These are phyloP conservation scores for Malurus elegans DNA, from an alignment of 2,113 vertebrate genomes.

Conservation along the genomic window DNA sequence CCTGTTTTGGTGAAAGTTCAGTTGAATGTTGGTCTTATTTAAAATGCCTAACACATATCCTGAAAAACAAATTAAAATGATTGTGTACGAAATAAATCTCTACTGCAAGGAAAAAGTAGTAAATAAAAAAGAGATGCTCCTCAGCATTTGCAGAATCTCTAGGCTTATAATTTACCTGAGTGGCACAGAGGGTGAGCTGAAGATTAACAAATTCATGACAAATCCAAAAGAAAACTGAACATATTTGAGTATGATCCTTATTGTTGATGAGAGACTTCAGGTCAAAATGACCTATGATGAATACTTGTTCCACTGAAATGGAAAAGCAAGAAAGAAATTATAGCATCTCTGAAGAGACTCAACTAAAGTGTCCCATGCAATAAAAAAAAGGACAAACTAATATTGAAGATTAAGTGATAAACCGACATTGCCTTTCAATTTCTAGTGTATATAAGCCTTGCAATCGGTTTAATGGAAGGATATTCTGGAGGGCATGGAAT, in stretches of 20 bases:
- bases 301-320: neutral
- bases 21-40: conserved; percentile 9
- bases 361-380: neutral
- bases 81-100: conserved; percentile 6
- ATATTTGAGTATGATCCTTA: neutral
- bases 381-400: neutral
- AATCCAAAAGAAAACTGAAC: neutral
- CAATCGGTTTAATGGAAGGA: conserved; percentile 50
- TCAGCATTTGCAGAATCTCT: neutral
- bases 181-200: neutral
- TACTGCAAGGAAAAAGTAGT: conserved; percentile 4
- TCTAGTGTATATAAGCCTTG: conserved; percentile 12
- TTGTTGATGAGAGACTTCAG: neutral
- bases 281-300: neutral
- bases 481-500: conserved; percentile 35
- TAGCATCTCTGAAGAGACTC: conserved; percentile 5
- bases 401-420: conserved; percentile 57
- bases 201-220: conserved; percentile 22
- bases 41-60: neutral
- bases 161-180: conserved; percentile 14
- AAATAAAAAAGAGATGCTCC: neutral
- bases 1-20: neutral
- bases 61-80: conserved; percentile 37
- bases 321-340: conserved; percentile 31
- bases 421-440: conserved; percentile 21